Evolutionary conservation across 2,113 vertebrate genomes (phyloP), one percentile per base, ranked within the genome.

Genomic region (Scomber colias): DNA sequence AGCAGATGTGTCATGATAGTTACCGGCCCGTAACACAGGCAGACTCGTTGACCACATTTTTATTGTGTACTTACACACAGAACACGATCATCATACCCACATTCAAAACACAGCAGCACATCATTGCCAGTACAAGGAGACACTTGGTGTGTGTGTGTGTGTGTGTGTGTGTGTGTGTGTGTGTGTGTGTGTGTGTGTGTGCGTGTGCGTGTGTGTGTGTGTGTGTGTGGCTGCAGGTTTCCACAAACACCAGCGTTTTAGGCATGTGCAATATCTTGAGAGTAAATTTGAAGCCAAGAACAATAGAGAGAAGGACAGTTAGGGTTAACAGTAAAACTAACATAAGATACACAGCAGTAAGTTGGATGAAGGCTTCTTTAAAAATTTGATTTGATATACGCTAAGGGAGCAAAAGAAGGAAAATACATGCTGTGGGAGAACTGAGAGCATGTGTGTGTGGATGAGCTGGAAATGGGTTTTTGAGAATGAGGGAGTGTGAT

Each of bases 391-490:
- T 50, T 71, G 50, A 78, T 55, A 62, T 51, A 75, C 30, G 21
- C 53, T 49, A 50, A 40, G 12, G 48, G 14, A 17, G 50, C 8
- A 11, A 24, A 15, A 24, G 40, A 46, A 50, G 73, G 16, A 60
- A 71, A 55, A 40, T 55, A 40, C 31, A 54, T 78, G 72, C 12
- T 35, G 44, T 70, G 51, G 51, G 59, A 65, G 70, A 78, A 74
- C 60, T 72, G 55, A 78, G 51, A 75, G 65, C 27, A 21, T 50
- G 40, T 77, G 74, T 55, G 40, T 60, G 64, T 67, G 67, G 63
- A 79, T 82, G 55, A 74, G 55, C 55, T 65, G 62, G 70, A 85
- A 81, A 81, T 72, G 65, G n/a, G 27, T 81, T 83, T 85, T 48
- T 73, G 69, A 73, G 71, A 80, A 79, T 61, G 56, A 75, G 30